phyloP scores from a whole-genome alignment of 1,140 invertebrate genomes.

The Spodoptera litura region DNA sequence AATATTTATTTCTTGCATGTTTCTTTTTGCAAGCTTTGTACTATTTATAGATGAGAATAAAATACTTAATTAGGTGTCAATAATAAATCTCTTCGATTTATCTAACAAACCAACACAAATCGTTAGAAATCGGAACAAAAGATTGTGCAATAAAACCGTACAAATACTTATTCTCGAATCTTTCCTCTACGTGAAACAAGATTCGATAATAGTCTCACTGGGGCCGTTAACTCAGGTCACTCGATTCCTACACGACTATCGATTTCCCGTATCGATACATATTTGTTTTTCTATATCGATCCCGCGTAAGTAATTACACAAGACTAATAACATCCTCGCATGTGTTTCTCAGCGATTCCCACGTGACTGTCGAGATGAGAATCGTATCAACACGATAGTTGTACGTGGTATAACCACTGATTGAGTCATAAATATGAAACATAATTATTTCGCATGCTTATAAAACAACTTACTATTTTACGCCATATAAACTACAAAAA shows the following conservation, averaged over 20 bases:
- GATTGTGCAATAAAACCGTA: slow-evolving; percentile 40
- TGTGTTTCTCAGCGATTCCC: slow-evolving; percentile 48
- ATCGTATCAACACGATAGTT: slow-evolving; percentile 37
- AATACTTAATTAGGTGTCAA: neutral
- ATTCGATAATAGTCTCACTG: slow-evolving; percentile 64
- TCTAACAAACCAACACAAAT: slow-evolving; percentile 1
- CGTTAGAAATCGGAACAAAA: slow-evolving; percentile 3
- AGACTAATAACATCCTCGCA: slow-evolving; percentile 58
- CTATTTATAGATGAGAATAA: neutral
- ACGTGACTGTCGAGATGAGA: slow-evolving; percentile 30
- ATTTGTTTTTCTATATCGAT: slow-evolving; percentile 62
- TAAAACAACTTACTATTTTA: too few species aligned
- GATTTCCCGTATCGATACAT: slow-evolving; percentile 55
- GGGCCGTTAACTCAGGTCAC: slow-evolving; percentile 61
- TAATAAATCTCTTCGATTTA: neutral
- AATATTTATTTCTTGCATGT: neutral
- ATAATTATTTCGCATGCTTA: neutral
- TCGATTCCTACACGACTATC: slow-evolving; percentile 62
- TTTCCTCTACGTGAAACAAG: slow-evolving; percentile 56
- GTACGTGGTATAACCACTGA: slow-evolving; percentile 1
- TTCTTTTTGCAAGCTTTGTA: neutral
- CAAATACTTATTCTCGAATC: slow-evolving; percentile 44
- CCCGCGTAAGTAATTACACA: slow-evolving; percentile 65
- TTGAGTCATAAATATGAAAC: slow-evolving; percentile 13
- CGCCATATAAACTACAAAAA: too few species aligned